Evolutionary conservation across 2,888 invertebrate genomes (phyloP), one percentile per base, ranked within the genome.

Genomic region (Parascotia fuliginaria): DNA sequence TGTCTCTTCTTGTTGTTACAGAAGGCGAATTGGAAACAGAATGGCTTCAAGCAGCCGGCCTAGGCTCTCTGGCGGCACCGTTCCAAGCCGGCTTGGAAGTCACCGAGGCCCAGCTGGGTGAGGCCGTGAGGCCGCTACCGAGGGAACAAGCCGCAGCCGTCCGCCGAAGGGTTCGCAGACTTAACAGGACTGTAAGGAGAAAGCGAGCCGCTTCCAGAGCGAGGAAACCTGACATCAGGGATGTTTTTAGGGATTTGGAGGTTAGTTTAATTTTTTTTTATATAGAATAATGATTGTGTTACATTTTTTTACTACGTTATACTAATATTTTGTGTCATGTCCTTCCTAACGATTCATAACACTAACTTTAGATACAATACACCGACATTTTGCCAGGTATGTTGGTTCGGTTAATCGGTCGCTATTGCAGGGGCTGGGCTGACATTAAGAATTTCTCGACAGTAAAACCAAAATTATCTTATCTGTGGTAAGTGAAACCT

Each of bases 161-260:
- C 15, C 93, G 95, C 62, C 93, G 95, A 44, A 92, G 97, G 13
- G 96, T 97, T 19, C 92, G 95, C 45, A 94, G 96, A 7, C 93
- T 97, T 48, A 97, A 96, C 86, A 94, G 95, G 56, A 97, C 97
- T 0, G 93, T 96, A 24, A 93, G 95, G 42, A 93, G 94, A 72
- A 86, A 90, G 55, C 92, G 93, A 40, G 93, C 93, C 0, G 90
- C 89, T 27, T 85, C 89, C 12, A 73, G 91, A 39, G 85, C 95
- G n/a, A 94, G 94, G 53, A 95, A 96, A 71, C 96, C 96, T 9
- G 97, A 97, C 79, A 96, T 97, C 53, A 89, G 97, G 67, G 96
- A 97, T 85, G 95, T 97, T 41, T 96, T 97, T 76, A 94, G 96
- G 81, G 96, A 96, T 86, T 93, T 95, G 61, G 97, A 97, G 93